Evolutionary conservation across 2,888 invertebrate species (phyloP).

Genomic region (Ochropleura leucogaster): DNA sequence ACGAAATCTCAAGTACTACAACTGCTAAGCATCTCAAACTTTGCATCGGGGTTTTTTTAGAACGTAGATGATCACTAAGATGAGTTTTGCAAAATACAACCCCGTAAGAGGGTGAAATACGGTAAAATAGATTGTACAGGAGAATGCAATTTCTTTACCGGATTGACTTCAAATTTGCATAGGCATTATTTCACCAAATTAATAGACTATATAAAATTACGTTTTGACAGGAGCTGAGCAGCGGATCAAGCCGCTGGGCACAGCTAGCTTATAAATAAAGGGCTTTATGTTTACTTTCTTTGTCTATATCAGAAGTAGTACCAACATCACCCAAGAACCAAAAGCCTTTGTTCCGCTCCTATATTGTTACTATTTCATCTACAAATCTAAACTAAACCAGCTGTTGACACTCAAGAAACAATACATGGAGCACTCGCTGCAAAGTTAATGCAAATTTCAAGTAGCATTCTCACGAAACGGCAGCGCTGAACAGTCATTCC

Average conservation of each 20-base stretch:
- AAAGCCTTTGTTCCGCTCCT: conserved; percentile 6
- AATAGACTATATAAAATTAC: no score
- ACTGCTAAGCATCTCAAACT: no score
- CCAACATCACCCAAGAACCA: neutral
- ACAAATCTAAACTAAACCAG: conserved; percentile 61
- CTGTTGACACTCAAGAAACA: conserved; percentile 66
- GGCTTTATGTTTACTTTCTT: neutral
- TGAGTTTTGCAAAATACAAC: no score
- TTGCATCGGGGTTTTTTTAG: no score
- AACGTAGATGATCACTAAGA: no score
- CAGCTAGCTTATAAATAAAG: neutral
- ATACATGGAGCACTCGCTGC: conserved; percentile 65
- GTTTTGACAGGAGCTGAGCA: no score
- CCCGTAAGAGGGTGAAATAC: neutral
- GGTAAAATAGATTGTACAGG: no score
- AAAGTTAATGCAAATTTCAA: conserved; percentile 84
- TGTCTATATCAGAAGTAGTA: conserved; percentile 18
- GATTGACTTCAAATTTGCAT: no score
- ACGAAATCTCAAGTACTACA: no score
- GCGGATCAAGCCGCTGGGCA: no score
- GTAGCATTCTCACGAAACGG: conserved; percentile 73
- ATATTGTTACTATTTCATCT: conserved; percentile 49
- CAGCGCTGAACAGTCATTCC: conserved; percentile 75
- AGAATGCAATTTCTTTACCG: no score
- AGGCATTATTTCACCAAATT: no score